Base-by-base conservation (phyloP, 2,113 vertebrate species). In the Anguilla rostrata region DNA sequence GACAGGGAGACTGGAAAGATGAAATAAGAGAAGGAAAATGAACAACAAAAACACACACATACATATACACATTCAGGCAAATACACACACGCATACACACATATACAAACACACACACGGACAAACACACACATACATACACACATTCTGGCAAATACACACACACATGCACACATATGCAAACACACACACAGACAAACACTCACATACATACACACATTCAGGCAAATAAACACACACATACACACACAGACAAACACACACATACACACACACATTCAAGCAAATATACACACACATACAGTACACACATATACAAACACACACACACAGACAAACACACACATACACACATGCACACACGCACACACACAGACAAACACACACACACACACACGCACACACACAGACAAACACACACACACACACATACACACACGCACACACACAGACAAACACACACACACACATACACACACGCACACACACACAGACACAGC, bases 81-180 rank as follows among this genome's bases (percentile, higher is more conserved):
- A 71, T 22, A 26, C 1, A 71, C 26, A 9, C 63, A 71, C 63
- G 29, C 5, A 71, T 5, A n/a, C 34, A 34, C 34, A 34, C 1
- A 34, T 34, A 34, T n/a, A n/a, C 57, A 60, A 6, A 60, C 57
- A 60, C 57, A 71, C 49, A 75, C 89, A 84, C 57, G 2, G 2
- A 4, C 57, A 60, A 6, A 60, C 57, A 60, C 57, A 71, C 49
- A 75, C 89, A 84, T 85, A 75, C 85, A 84, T 57, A 75, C 39
- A 88, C 85, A 82, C 57, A 84, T 34, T 34, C 85, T 83, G 82
- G 84, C 84, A 40, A 78, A 82, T 39, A 29, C 43, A 34, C 34
- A 46, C 43, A 46, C 43, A 0, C 43, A 46, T 8, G 3, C 8
- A 46, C 43, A 46, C 43, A 46, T 34, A 66, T 88, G 88, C 82